A percentile compares a stretch with the other conserved stretches of the same genome.
Evolutionary conservation across 2,113 vertebrate genomes (phyloP).

Genomic region (Tympanuchus pallidicinctus): DNA sequence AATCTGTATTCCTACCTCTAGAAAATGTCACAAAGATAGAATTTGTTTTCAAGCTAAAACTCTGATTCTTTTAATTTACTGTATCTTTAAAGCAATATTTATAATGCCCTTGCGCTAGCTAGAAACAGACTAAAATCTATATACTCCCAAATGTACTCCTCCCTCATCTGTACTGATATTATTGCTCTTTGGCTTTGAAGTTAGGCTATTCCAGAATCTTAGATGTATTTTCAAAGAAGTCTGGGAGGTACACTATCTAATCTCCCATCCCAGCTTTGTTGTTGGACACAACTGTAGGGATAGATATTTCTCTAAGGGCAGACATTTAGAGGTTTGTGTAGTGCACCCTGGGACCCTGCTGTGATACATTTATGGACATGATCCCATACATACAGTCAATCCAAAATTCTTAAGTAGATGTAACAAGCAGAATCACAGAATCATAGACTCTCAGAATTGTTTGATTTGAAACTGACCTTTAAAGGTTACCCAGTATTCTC

Average conservation of each 20-base stretch:
- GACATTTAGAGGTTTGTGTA: not conserved
- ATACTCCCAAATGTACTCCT: not conserved
- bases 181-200: not conserved
- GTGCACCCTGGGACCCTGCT: accelerated
- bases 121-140: not conserved
- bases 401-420: not conserved
- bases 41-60: not conserved
- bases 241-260: not conserved
- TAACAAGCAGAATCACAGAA: not conserved
- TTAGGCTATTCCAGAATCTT: not conserved
- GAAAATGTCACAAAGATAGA: not conserved
- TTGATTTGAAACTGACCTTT: too few relatives aligned
- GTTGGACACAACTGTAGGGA: not conserved
- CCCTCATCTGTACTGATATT: not conserved
- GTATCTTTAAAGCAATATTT: not conserved
- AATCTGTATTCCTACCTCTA: not conserved
- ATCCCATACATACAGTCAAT: accelerated
- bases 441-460: too few relatives aligned
- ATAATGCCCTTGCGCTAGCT: not conserved
- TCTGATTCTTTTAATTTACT: not conserved
- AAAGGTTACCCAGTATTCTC: not conserved
- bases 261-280: not conserved
- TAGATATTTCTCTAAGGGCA: not conserved
- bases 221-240: not conserved
- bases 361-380: not conserved